These are phyloP conservation scores for Sinelater perroti DNA, from an alignment of 2,888 invertebrate species.

Conservation along the genomic window DNA sequence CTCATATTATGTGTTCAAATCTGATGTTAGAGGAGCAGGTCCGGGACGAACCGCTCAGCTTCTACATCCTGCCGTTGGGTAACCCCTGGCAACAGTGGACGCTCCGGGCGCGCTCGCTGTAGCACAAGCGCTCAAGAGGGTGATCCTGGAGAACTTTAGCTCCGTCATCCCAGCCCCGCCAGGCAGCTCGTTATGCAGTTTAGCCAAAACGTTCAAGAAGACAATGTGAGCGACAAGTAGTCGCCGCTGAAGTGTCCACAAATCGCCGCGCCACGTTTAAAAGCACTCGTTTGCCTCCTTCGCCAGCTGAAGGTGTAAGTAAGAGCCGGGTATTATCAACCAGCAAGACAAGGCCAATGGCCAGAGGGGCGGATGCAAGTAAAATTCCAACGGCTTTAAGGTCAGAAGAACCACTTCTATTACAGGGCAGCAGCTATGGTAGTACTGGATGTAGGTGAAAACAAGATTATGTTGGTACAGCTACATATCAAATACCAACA, in stretches of 20 bases:
- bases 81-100: slow-evolving; percentile 93
- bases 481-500: too few relatives aligned
- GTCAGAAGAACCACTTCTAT: too few relatives aligned
- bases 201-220: slow-evolving; percentile 70
- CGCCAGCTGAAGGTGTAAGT: slow-evolving; percentile 75
- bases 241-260: slow-evolving; percentile 71
- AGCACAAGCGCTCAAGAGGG: slow-evolving; percentile 89
- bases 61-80: slow-evolving; percentile 96
- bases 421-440: too few relatives aligned
- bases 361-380: too few relatives aligned
- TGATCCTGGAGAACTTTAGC: slow-evolving; percentile 92
- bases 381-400: too few relatives aligned
- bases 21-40: slow-evolving; percentile 97
- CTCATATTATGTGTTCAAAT: slow-evolving; percentile 98
- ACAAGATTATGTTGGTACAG: too few relatives aligned
- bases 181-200: slow-evolving; percentile 90
- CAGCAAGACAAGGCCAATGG: too few relatives aligned
- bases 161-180: slow-evolving; percentile 95
- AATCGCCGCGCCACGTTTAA: slow-evolving; percentile 56
- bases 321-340: slow-evolving; percentile 70
- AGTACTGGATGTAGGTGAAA: too few relatives aligned
- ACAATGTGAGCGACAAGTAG: slow-evolving; percentile 54
- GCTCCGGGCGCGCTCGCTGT: slow-evolving; percentile 80
- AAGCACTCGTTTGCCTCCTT: slow-evolving; percentile 66
- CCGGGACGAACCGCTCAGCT: slow-evolving; percentile 91